Conservation (phyloP, 2,888 invertebrate species). For the Leucophenga montana region DNA sequence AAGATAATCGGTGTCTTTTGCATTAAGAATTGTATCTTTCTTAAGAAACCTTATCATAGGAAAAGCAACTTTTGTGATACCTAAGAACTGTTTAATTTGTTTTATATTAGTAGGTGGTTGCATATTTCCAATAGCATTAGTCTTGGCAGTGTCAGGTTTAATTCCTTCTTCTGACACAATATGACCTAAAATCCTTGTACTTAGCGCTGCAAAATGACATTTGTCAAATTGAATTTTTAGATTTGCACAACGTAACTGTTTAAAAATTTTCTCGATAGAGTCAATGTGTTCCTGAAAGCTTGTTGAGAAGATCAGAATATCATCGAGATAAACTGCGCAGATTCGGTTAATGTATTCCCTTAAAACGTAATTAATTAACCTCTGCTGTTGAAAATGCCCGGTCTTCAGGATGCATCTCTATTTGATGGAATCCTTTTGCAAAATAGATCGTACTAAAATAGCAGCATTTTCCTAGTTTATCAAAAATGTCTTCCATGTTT, state of each 20-base stretch:
- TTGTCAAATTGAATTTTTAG: constrained; percentile 22
- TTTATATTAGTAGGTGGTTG: constrained; percentile 48
- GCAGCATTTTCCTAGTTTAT: constrained; percentile 38
- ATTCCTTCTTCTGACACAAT: neutral
- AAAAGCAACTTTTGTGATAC: constrained; percentile 36
- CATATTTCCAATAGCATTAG: constrained; percentile 35
- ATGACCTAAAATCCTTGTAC: constrained; percentile 5
- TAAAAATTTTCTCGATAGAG: constrained; percentile 41
- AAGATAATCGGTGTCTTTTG: constrained; percentile 26
- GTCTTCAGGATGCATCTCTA: constrained; percentile 34
- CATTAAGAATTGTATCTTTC: constrained; percentile 31
- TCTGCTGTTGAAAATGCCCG: constrained; percentile 35
- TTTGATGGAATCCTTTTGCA: constrained; percentile 42
- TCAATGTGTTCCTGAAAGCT: constrained; percentile 49
- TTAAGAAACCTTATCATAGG: constrained; percentile 41
- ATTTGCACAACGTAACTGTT: constrained; percentile 20
- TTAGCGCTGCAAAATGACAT: neutral
- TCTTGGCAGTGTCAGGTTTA: constrained; percentile 41
- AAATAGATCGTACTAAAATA: constrained; percentile 42
- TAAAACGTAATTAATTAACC: constrained; percentile 59
- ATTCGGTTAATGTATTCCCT: constrained; percentile 29
- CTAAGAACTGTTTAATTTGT: constrained; percentile 42
- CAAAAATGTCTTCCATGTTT: constrained; percentile 41
- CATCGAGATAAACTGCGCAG: constrained; percentile 53
- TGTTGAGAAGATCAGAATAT: constrained; percentile 48